Conservation (phyloP, 2,113 vertebrate genomes). For the Agapornis roseicollis region DNA sequence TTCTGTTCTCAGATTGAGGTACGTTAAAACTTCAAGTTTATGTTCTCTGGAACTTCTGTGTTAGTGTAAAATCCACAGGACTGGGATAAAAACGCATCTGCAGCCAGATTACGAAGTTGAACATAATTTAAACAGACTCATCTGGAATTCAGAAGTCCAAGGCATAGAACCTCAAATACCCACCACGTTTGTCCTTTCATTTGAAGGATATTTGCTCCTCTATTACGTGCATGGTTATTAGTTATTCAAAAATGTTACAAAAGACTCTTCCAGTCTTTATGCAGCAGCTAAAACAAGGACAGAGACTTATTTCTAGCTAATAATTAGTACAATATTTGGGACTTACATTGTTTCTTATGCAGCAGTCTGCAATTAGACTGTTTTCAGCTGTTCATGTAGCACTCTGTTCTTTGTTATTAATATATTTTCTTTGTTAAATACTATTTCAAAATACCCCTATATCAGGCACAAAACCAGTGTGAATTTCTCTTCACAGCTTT, state of each 20-base stretch:
- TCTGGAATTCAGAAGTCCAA: neutral
- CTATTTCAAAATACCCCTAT: neutral
- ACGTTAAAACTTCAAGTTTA: neutral
- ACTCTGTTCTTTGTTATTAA: neutral
- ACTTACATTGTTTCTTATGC: neutral
- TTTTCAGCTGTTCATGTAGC: neutral
- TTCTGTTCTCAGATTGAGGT: neutral
- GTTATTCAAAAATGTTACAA: neutral
- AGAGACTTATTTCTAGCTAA: neutral
- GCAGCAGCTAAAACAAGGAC: neutral
- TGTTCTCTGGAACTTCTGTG: neutral
- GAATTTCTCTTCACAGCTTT: neutral
- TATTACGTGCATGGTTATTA: neutral
- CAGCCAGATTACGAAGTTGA: neutral
- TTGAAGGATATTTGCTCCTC: neutral
- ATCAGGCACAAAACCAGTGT: neutral
- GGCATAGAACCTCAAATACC: neutral
- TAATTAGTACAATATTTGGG: neutral
- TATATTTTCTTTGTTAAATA: neutral
- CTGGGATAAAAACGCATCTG: neutral
- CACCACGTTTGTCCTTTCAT: neutral
- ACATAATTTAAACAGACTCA: neutral
- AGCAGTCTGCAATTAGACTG: neutral
- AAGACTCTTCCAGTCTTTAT: neutral
- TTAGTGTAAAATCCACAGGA: neutral